Evolutionary conservation across 2,113 vertebrate genomes (phyloP).

Genomic region (Pyrgilauda ruficollis): DNA sequence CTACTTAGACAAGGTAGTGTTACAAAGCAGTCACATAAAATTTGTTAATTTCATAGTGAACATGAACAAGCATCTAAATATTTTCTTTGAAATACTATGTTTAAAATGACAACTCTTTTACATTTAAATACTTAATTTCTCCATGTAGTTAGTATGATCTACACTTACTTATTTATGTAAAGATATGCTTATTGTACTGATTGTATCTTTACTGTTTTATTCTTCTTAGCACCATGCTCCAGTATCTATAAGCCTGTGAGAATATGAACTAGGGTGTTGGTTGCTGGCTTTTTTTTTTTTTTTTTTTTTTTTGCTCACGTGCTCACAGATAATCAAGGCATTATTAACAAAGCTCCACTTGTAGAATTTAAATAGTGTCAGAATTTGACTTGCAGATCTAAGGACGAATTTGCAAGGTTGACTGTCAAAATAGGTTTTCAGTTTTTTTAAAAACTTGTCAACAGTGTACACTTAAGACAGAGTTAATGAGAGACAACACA

Average conservation of each 20-base stretch:
- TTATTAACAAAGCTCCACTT: conserved; percentile 20
- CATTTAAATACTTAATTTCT: background rate
- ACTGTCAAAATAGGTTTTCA: conserved; percentile 2
- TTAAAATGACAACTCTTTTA: background rate
- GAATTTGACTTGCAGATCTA: conserved; percentile 54
- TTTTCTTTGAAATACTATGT: background rate
- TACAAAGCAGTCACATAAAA: background rate
- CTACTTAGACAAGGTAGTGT: background rate
- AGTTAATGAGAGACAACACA: conserved; percentile 41
- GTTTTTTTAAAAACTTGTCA: conserved; percentile 1
- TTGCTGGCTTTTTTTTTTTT: background rate
- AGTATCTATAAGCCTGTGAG: background rate
- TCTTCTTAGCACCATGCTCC: background rate
- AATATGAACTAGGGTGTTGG: background rate
- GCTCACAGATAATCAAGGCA: conserved; percentile 11
- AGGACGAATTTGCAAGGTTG: conserved; percentile 31
- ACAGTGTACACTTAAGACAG: conserved; percentile 26
- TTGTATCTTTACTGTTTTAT: background rate
- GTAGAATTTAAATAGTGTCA: conserved; percentile 36
- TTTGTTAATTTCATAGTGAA: background rate
- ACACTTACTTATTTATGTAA: background rate
- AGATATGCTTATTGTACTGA: background rate
- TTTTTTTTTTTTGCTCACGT: background rate
- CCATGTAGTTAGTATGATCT: background rate
- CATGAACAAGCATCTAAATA: background rate